phyloP scores from a whole-genome alignment of 2,113 vertebrate species.

The Poeciliopsis occidentalis region DNA sequence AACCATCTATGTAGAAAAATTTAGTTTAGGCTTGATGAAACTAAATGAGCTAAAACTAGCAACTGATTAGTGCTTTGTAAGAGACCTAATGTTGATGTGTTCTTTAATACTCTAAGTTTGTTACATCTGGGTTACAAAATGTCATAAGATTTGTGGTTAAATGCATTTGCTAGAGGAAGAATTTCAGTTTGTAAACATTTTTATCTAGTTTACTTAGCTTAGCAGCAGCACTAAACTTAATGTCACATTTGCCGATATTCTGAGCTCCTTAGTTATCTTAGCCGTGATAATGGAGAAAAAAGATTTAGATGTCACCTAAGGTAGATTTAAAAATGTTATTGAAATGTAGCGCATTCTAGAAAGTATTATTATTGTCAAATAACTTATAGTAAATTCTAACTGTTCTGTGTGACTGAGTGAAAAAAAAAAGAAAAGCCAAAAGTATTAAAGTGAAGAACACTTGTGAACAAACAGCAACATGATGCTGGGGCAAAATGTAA shows the following conservation, averaged over 20 bases:
- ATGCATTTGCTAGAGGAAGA: not conserved
- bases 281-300: too few species aligned
- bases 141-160: too few species aligned
- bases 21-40: too few species aligned
- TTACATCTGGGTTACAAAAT: not conserved
- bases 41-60: too few species aligned
- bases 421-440: not conserved
- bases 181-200: not conserved
- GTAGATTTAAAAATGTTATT: too few species aligned
- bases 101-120: too few species aligned
- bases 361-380: not conserved
- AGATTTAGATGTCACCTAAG: too few species aligned
- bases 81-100: too few species aligned
- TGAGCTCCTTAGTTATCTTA: too few species aligned
- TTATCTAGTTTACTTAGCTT: not conserved
- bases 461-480: not conserved
- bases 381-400: not conserved
- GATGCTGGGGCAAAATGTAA: not conserved
- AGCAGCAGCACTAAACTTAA: not conserved
- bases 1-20: too few species aligned
- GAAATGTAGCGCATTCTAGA: not conserved
- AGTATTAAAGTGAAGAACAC: not conserved
- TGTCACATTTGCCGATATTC: not conserved
- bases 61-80: too few species aligned
- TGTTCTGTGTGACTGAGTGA: not conserved